These are phyloP conservation scores for Anastrepha ludens DNA, from an alignment of 1,140 invertebrate genomes.

Conservation along the genomic window DNA sequence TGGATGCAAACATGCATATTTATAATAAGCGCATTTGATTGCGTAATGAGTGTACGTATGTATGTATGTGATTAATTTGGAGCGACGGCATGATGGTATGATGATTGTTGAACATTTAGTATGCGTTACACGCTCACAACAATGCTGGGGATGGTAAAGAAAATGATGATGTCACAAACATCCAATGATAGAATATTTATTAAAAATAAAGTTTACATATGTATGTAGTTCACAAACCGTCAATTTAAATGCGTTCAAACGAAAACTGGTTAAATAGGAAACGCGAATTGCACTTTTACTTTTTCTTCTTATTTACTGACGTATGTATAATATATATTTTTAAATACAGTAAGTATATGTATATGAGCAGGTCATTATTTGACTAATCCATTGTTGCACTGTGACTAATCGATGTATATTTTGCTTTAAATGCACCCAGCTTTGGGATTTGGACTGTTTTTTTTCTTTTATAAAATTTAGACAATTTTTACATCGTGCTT, in stretches of 20 bases:
- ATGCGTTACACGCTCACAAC: background rate
- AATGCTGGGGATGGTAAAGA: background rate
- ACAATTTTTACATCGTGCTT: background rate
- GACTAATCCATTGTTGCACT: background rate
- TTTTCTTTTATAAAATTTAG: background rate
- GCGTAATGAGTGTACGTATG: background rate
- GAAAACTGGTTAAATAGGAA: too few species aligned
- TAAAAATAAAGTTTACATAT: background rate
- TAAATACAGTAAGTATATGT: background rate
- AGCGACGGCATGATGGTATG: background rate
- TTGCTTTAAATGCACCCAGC: background rate
- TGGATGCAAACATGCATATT: background rate
- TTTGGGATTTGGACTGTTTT: background rate
- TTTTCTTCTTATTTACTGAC: background rate
- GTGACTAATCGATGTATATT: constrained; percentile 9
- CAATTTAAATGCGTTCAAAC: background rate
- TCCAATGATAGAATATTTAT: background rate
- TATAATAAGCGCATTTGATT: background rate
- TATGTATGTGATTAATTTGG: background rate
- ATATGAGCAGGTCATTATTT: background rate
- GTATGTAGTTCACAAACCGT: constrained; percentile 1
- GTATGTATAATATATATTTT: background rate
- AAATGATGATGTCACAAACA: constrained; percentile 35
- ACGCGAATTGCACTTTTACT: constrained; percentile 5
- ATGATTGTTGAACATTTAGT: background rate